These are phyloP conservation scores for Hydrotaea cyrtoneurina DNA, from an alignment of 2,888 invertebrate species.

Conservation along the genomic window DNA sequence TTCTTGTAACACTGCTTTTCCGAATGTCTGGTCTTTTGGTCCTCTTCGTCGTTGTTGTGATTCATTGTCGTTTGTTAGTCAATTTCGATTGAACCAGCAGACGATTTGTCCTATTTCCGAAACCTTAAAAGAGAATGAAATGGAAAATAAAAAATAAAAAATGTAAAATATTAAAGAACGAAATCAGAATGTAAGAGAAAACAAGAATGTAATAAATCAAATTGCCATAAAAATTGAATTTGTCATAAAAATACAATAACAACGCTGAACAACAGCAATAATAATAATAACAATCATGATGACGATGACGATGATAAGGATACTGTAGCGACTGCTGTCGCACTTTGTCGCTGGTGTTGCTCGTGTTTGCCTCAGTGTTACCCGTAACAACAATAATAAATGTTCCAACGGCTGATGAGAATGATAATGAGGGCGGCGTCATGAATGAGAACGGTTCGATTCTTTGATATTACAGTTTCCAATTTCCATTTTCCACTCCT, in stretches of 20 bases:
- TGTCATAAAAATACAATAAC: conserved; percentile 38
- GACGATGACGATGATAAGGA: not conserved
- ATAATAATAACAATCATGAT: conserved; percentile 24
- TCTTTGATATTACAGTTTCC: too few relatives aligned
- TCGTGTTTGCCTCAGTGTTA: not conserved
- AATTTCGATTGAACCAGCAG: not conserved
- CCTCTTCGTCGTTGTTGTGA: not conserved
- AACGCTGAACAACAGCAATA: not conserved
- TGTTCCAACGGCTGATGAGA: not conserved
- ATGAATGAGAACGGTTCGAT: too few relatives aligned
- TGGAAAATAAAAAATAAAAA: not conserved
- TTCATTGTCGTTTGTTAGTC: not conserved
- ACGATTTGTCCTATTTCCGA: not conserved
- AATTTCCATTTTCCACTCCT: too few relatives aligned
- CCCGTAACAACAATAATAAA: too few relatives aligned
- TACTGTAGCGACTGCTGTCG: not conserved
- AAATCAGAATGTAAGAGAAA: not conserved
- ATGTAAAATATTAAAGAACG: not conserved
- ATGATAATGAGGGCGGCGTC: too few relatives aligned
- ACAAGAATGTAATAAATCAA: conserved; percentile 42
- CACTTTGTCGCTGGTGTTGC: not conserved
- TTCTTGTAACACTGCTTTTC: not conserved
- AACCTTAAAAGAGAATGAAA: not conserved
- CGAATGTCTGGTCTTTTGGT: not conserved
- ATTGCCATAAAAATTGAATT: conserved; percentile 48